Evolutionary conservation across 2,888 invertebrate genomes (phyloP).

Genomic region (Agrilus mali): DNA sequence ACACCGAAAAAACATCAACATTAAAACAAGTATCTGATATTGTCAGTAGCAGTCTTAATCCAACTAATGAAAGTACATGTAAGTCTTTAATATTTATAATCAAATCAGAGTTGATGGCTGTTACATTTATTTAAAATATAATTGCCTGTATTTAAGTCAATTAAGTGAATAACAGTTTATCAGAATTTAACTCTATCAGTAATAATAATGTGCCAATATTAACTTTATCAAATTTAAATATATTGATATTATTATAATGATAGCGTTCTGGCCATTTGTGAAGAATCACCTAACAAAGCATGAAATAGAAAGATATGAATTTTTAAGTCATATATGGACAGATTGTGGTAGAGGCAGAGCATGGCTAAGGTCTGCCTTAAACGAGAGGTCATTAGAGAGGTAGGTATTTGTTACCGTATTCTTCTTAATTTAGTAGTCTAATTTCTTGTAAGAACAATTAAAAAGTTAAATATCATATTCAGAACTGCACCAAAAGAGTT

Average conservation of each 20-base stretch:
- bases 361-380: conserved; percentile 79
- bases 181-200: too few species aligned
- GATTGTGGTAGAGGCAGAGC: conserved; percentile 75
- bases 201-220: too few species aligned
- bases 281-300: conserved; percentile 72
- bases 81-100: conserved; percentile 15
- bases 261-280: conserved; percentile 67
- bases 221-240: too few species aligned
- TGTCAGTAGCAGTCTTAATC: conserved; percentile 41
- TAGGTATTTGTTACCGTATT: conserved; percentile 36
- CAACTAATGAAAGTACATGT: conserved; percentile 28
- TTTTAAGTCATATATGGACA: conserved; percentile 53
- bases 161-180: too few species aligned
- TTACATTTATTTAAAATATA: too few species aligned
- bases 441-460: background rate
- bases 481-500: too few species aligned
- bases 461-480: background rate
- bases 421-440: conserved; percentile 1
- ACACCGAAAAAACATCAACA: conserved; percentile 31
- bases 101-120: too few species aligned
- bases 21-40: conserved; percentile 62
- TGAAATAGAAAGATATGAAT: conserved; percentile 73
- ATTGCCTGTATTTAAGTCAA: too few species aligned
- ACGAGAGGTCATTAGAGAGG: conserved; percentile 81
- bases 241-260: too few species aligned